These are phyloP conservation scores for Parambassis ranga DNA, from an alignment of 2,797 vertebrate genomes.

Conservation along the genomic window DNA sequence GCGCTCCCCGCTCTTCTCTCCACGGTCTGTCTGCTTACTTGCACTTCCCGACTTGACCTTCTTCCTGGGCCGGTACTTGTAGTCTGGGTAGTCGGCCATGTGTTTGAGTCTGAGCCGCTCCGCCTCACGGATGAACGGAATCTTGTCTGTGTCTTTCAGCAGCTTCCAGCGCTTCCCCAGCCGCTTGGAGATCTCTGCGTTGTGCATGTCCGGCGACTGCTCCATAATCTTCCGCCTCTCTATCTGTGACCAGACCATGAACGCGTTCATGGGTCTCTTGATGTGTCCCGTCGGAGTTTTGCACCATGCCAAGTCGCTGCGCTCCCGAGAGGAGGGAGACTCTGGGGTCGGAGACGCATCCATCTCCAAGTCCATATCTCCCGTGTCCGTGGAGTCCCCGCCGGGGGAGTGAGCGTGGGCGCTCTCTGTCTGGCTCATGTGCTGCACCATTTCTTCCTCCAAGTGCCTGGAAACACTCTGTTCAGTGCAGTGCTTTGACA, in stretches of 20 bases:
- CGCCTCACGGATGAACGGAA: constrained; percentile 97
- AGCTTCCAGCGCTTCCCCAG: constrained; percentile 98
- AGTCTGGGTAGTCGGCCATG: constrained; percentile 99
- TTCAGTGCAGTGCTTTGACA: constrained; percentile 28
- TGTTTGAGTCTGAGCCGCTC: constrained; percentile 97
- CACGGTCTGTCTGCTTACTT: constrained; percentile 66
- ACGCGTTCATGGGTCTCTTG: constrained; percentile 94
- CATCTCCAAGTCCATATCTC: constrained; percentile 94
- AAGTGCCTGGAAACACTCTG: constrained; percentile 39
- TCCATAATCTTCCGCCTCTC: constrained; percentile 98
- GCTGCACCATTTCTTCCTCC: constrained; percentile 90
- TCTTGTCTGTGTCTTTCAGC: constrained; percentile 97
- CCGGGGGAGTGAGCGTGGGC: constrained; percentile 87
- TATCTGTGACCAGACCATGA: constrained; percentile 95
- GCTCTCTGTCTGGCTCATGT: constrained; percentile 90
- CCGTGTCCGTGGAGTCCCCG: constrained; percentile 92
- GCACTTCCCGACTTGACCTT: constrained; percentile 91
- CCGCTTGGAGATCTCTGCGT: constrained; percentile 98
- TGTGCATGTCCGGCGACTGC: constrained; percentile 98
- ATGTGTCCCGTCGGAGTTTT: constrained; percentile 98
- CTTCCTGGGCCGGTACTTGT: constrained; percentile 99
- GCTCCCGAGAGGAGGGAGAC: constrained; percentile 88
- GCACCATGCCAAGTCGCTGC: constrained; percentile 94
- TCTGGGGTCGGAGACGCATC: constrained; percentile 91
- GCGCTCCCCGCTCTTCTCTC: constrained; percentile 79